Conservation (phyloP, 2,113 vertebrate genomes). For the Sakesphorus luctuosus region DNA sequence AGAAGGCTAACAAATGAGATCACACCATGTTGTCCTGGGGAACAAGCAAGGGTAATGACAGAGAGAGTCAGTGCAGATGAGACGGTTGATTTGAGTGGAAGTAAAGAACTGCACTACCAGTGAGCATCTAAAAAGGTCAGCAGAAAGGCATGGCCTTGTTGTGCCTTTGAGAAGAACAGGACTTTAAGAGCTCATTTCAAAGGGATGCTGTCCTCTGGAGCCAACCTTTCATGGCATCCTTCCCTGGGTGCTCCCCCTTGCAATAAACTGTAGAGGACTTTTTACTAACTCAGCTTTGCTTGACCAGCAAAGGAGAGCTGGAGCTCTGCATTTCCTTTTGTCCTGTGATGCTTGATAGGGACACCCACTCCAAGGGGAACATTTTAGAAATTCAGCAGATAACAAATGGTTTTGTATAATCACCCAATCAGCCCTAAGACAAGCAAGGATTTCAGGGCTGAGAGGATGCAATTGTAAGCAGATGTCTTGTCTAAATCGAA, state of each 20-base stretch:
- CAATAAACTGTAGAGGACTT: background rate
- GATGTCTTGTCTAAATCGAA: background rate
- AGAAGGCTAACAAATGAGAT: background rate
- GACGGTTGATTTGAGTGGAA: background rate
- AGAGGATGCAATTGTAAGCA: background rate
- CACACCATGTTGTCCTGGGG: background rate
- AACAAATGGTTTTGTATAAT: fast-evolving
- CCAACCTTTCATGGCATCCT: background rate
- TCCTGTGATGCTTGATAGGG: background rate
- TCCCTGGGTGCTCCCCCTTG: background rate
- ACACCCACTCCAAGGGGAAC: background rate
- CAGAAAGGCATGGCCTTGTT: background rate
- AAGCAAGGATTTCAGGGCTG: background rate
- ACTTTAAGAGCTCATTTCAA: background rate
- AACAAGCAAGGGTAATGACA: background rate
- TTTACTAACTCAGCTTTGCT: background rate
- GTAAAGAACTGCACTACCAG: background rate
- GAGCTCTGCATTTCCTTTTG: background rate
- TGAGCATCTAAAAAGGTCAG: background rate
- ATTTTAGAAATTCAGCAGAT: background rate
- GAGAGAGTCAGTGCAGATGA: background rate
- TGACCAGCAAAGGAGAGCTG: background rate
- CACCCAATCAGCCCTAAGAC: fast-evolving
- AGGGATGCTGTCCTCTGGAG: background rate
- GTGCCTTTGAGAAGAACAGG: background rate